Conservation (phyloP, 2,113 vertebrate species). For the Antechinus stuartii region DNA sequence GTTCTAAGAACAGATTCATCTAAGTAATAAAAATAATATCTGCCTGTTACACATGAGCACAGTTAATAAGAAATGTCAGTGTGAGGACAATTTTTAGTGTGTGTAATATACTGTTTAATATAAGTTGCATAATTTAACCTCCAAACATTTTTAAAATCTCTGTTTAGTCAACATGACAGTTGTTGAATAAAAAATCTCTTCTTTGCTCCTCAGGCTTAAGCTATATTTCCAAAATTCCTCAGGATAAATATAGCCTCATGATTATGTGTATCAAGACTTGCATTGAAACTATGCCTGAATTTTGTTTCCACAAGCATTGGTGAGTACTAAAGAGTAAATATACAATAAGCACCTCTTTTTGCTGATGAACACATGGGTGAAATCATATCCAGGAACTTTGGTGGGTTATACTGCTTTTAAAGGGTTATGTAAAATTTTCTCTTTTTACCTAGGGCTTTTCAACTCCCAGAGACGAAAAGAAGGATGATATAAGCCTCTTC, state of each 20-base stretch:
- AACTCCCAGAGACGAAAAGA: neutral
- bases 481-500: neutral
- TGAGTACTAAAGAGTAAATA: neutral
- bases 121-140: neutral
- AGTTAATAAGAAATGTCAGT: slow-evolving; percentile 23
- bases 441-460: slow-evolving; percentile 16
- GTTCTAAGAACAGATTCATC: neutral
- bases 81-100: neutral
- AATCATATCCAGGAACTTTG: neutral
- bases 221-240: slow-evolving; percentile 12
- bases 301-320: neutral
- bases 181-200: neutral
- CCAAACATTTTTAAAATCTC: neutral
- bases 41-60: neutral
- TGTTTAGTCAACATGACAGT: neutral
- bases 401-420: neutral
- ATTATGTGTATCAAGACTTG: neutral
- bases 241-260: slow-evolving; percentile 12
- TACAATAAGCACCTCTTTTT: neutral
- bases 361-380: neutral
- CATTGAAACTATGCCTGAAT: neutral
- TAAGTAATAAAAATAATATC: slow-evolving; percentile 41
- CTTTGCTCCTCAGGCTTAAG: slow-evolving; percentile 10
- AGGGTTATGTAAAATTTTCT: neutral
- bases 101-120: neutral